Evolutionary conservation across 2,888 invertebrate genomes (phyloP).

Genomic region (Tipula confusa): DNA sequence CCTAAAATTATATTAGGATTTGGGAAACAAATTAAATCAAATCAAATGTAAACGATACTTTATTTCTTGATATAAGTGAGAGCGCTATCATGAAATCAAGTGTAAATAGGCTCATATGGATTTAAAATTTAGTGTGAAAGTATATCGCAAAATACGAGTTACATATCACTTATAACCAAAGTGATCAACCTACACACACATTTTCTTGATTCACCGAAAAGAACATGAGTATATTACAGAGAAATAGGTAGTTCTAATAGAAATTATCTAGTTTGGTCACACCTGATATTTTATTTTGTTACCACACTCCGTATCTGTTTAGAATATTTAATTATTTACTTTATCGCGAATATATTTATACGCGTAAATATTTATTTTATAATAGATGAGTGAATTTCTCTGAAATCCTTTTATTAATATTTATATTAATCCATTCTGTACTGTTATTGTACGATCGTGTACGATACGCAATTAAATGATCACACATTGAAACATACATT

Average conservation of each 20-base stretch:
- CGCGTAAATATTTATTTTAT: constrained; percentile 16
- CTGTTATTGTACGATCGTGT: background rate
- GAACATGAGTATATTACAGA: background rate
- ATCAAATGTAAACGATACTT: too few relatives aligned
- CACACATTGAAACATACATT: background rate
- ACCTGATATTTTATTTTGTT: background rate
- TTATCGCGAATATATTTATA: background rate
- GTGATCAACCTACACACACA: background rate
- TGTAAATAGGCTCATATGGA: background rate
- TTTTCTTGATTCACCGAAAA: background rate
- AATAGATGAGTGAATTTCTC: background rate
- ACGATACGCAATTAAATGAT: background rate
- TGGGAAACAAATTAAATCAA: too few relatives aligned
- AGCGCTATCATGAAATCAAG: too few relatives aligned
- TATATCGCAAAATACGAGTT: background rate
- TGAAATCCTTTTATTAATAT: background rate
- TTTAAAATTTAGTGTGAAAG: background rate
- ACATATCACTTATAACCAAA: background rate
- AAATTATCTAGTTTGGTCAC: background rate
- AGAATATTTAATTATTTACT: background rate
- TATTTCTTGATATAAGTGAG: too few relatives aligned
- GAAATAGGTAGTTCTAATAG: background rate
- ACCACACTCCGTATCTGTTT: background rate
- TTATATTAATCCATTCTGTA: background rate
- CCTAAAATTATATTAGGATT: too few relatives aligned